A percentile compares a stretch with the other conserved stretches of the same genome.
phyloP scores from a whole-genome alignment of 2,888 invertebrate species.

The Thysanoteuthis rhombus region DNA sequence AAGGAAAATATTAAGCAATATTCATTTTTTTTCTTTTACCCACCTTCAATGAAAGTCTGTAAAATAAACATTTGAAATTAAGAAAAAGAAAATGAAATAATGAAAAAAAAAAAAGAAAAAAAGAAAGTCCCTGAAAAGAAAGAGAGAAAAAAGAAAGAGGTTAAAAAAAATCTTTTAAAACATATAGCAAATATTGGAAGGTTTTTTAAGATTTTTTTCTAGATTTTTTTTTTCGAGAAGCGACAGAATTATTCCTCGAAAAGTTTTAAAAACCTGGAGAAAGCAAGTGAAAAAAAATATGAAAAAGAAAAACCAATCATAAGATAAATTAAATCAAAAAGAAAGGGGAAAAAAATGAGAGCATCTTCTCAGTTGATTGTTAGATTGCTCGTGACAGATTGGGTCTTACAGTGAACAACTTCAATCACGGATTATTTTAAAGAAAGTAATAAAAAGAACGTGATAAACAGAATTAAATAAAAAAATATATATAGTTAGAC shows the following conservation, averaged over 20 bases:
- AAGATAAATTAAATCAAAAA: not conserved
- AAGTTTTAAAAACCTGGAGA: not conserved
- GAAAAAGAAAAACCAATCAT: not conserved
- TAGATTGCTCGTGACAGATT: not conserved
- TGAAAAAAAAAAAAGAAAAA: not conserved
- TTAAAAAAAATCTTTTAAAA: not conserved
- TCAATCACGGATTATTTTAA: not conserved
- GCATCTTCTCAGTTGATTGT: not conserved
- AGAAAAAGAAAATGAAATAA: not conserved
- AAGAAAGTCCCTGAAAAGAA: not conserved
- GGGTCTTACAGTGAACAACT: not conserved
- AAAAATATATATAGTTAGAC: not conserved
- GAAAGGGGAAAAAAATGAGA: not conserved
- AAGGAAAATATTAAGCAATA: not conserved
- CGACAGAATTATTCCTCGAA: not conserved
- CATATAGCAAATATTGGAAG: not conserved
- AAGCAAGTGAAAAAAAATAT: not conserved
- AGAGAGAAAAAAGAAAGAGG: not conserved
- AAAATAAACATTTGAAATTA: slow-evolving; percentile 13
- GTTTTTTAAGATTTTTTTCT: not conserved
- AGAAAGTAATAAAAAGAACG: not conserved
- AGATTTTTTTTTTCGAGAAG: not conserved
- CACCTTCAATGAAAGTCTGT: not conserved
- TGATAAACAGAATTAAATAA: not conserved
- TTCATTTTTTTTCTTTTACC: not conserved